A percentile compares a stretch with the other conserved stretches of the same genome.
These are phyloP conservation scores for Nudaria mundana DNA, from an alignment of 2,888 invertebrate species.

Conservation along the genomic window DNA sequence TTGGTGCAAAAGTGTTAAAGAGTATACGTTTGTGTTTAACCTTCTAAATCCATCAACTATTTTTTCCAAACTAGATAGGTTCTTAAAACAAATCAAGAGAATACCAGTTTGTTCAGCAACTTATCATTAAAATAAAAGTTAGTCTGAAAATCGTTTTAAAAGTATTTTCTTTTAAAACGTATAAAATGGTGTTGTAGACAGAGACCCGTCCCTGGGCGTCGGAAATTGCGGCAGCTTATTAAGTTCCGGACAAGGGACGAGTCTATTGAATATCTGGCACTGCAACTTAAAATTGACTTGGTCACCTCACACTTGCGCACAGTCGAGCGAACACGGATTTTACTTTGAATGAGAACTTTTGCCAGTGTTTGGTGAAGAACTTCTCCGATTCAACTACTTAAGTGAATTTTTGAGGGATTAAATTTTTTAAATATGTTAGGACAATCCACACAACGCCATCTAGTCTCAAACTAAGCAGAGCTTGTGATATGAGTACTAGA, in stretches of 20 bases:
- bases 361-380: constrained; percentile 1
- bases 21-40: too few species aligned
- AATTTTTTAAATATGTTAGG: too few species aligned
- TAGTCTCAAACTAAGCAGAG: too few species aligned
- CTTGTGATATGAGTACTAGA: too few species aligned
- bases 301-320: constrained; percentile 30
- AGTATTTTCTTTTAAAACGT: constrained; percentile 52
- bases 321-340: constrained; percentile 23
- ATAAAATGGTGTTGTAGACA: constrained; percentile 61
- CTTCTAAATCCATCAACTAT: too few species aligned
- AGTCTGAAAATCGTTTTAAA: constrained; percentile 32
- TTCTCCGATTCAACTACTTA: constrained; percentile 2
- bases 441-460: too few species aligned
- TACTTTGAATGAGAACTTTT: constrained; percentile 10
- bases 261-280: constrained; percentile 58
- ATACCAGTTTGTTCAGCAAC: too few species aligned
- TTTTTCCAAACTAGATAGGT: too few species aligned
- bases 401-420: background rate
- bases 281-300: constrained; percentile 48
- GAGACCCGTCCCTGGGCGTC: constrained; percentile 48
- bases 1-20: too few species aligned
- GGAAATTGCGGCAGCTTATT: constrained; percentile 76
- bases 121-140: too few species aligned
- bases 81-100: too few species aligned
- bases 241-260: constrained; percentile 56